A percentile compares a stretch with the other conserved stretches of the same genome.
phyloP scores from a whole-genome alignment of 2,888 invertebrate genomes.

The Liopterus haemorrhoidalis region DNA sequence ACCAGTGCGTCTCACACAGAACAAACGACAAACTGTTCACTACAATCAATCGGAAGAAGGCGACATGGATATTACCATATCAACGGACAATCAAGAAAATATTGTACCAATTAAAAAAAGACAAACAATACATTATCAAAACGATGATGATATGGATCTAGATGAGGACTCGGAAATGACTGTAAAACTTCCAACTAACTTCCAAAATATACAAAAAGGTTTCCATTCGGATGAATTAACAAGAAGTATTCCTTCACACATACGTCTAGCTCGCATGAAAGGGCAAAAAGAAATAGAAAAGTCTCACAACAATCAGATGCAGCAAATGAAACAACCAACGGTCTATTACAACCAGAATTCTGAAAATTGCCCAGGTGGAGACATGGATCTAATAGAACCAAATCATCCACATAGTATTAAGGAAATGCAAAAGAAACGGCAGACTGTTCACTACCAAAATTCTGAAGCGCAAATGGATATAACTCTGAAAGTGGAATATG shows the following conservation, averaged over 20 bases:
- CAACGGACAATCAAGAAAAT: slow-evolving; percentile 5
- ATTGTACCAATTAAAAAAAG: slow-evolving; percentile 4
- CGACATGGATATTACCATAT: slow-evolving; percentile 24
- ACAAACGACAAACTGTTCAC: slow-evolving; percentile 13
- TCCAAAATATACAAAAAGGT: too few species aligned
- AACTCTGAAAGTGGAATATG: slow-evolving; percentile 1
- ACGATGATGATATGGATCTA: slow-evolving; percentile 13
- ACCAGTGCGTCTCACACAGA: too few species aligned
- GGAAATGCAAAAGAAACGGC: slow-evolving; percentile 1
- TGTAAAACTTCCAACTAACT: too few species aligned
- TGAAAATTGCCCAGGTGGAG: slow-evolving; percentile 2
- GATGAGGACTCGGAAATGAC: too few species aligned
- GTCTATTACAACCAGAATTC: too few species aligned
- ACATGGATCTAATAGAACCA: slow-evolving; percentile 20
- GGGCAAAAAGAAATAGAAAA: too few species aligned
- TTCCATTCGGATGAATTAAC: too few species aligned
- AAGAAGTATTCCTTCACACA: too few species aligned
- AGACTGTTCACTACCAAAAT: slow-evolving; percentile 1
- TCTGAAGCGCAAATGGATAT: slow-evolving; percentile 10
- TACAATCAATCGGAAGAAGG: slow-evolving; percentile 5
- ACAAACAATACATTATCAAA: too few species aligned
- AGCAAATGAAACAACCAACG: too few species aligned
- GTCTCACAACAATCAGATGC: slow-evolving; percentile 2
- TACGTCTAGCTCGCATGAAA: too few species aligned
- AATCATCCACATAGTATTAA: slow-evolving; percentile 2